A percentile compares a stretch with the other conserved stretches of the same genome.
These are phyloP conservation scores for Nematostella vectensis DNA, from an alignment of 92 coral and sea anemone genomes.

Conservation along the genomic window DNA sequence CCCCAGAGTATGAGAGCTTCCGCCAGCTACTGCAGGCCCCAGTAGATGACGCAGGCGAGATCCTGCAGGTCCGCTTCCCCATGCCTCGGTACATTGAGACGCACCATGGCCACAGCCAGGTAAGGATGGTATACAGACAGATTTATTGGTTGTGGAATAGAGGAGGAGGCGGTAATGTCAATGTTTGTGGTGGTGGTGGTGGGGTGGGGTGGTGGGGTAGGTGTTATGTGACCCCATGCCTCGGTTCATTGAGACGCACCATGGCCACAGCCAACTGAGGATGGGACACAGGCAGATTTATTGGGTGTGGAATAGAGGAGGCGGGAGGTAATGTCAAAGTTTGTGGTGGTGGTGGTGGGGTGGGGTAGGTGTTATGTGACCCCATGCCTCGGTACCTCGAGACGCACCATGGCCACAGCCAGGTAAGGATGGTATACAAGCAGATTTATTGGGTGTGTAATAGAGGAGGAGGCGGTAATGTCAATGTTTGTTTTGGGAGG, in stretches of 20 bases:
- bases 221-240: too few relatives aligned
- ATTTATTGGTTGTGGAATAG: background rate
- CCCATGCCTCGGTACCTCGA: slow-evolving; percentile 99
- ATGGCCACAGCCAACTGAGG: slow-evolving; percentile 91
- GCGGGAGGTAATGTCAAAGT: too few relatives aligned
- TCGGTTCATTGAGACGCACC: slow-evolving; percentile 93
- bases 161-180: background rate
- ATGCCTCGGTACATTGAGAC: slow-evolving; percentile 99
- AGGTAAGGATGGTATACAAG: slow-evolving; percentile 42
- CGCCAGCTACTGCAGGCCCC: slow-evolving; percentile 96
- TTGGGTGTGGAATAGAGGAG: too few relatives aligned
- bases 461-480: background rate
- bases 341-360: too few relatives aligned
- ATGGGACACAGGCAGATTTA: too few relatives aligned
- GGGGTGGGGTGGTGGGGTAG: background rate
- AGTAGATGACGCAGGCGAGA: slow-evolving; percentile 93
- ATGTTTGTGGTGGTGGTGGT: background rate
- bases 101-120: slow-evolving; percentile 95
- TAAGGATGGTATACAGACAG: slow-evolving; percentile 3
- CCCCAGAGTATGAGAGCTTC: slow-evolving; percentile 92
- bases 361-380: too few relatives aligned
- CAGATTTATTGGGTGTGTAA: background rate
- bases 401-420: slow-evolving; percentile 91
- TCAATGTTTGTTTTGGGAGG: background rate
- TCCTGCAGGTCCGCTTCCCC: slow-evolving; percentile 95